phyloP scores from a whole-genome alignment of 1,140 invertebrate species.

The Magallana ariakensis region DNA sequence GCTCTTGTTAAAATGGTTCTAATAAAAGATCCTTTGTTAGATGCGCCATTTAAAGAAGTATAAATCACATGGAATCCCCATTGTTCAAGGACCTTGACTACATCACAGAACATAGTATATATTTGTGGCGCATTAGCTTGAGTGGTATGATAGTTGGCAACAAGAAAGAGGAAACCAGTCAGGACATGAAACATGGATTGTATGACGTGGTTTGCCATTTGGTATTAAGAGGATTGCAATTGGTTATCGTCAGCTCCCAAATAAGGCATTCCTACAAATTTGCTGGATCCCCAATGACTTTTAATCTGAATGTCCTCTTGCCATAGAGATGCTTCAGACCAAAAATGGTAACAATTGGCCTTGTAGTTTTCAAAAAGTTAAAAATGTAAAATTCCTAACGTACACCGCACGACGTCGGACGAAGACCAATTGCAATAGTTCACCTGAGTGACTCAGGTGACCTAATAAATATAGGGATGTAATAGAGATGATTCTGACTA shows the following conservation, averaged over 20 bases:
- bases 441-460: too few species aligned
- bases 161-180: conserved; percentile 47
- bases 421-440: too few species aligned
- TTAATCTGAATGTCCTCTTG: too few species aligned
- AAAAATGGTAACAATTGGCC: too few species aligned
- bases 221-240: background rate
- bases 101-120: conserved; percentile 46
- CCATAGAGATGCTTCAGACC: too few species aligned
- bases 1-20: too few species aligned
- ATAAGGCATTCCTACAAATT: background rate
- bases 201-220: conserved; percentile 35
- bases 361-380: too few species aligned
- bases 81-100: conserved; percentile 29
- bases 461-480: too few species aligned
- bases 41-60: conserved; percentile 49
- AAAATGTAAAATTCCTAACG: too few species aligned
- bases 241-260: background rate
- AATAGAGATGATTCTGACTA: too few species aligned
- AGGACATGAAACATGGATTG: conserved; percentile 50
- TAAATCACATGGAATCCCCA: conserved; percentile 45
- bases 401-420: too few species aligned
- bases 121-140: conserved; percentile 53
- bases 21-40: conserved; percentile 28
- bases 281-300: background rate
- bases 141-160: conserved; percentile 43